These are phyloP conservation scores for Mormyrus hasselquistii DNA, from an alignment of 2,797 vertebrate genomes.

Conservation along the genomic window DNA sequence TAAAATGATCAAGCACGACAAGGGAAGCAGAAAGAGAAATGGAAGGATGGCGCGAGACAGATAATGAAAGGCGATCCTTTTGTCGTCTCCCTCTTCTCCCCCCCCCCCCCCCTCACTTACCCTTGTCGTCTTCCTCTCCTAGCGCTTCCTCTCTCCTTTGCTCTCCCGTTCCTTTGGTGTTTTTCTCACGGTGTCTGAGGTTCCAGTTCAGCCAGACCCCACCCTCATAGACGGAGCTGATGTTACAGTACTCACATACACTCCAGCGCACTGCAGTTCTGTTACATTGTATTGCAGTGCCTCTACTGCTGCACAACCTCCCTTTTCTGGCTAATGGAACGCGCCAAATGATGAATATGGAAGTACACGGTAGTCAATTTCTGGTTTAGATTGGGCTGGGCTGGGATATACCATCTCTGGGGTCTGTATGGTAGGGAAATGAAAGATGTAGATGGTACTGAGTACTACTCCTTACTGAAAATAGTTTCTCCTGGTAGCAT, in stretches of 20 bases:
- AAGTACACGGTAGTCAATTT: constrained; percentile 32
- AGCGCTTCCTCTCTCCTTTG: constrained; percentile 51
- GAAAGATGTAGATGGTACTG: constrained; percentile 24
- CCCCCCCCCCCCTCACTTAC: constrained; percentile 50
- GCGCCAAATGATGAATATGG: constrained; percentile 51
- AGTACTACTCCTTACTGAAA: constrained; percentile 9
- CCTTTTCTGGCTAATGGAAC: constrained; percentile 57
- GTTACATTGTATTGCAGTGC: constrained; percentile 57
- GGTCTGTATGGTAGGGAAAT: constrained; percentile 3
- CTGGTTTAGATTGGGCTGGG: constrained; percentile 42
- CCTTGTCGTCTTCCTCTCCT: constrained; percentile 66
- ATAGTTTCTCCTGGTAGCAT: constrained; percentile 12
- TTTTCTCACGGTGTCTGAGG: constrained; percentile 47
- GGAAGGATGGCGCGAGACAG: constrained; percentile 29
- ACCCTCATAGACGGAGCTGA: constrained; percentile 69
- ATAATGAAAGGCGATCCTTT: constrained; percentile 27
- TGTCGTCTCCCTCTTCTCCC: constrained; percentile 21
- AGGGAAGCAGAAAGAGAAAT: constrained; percentile 31
- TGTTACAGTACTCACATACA: constrained; percentile 61
- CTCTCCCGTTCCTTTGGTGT: constrained; percentile 48
- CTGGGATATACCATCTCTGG: constrained; percentile 46
- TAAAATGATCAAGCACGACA: constrained; percentile 14
- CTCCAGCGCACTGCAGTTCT: constrained; percentile 68
- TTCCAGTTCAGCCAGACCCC: constrained; percentile 65
- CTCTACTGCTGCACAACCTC: constrained; percentile 49